Conservation (phyloP, 1,140 invertebrate genomes). For the Ceratosolen fusciceps region DNA sequence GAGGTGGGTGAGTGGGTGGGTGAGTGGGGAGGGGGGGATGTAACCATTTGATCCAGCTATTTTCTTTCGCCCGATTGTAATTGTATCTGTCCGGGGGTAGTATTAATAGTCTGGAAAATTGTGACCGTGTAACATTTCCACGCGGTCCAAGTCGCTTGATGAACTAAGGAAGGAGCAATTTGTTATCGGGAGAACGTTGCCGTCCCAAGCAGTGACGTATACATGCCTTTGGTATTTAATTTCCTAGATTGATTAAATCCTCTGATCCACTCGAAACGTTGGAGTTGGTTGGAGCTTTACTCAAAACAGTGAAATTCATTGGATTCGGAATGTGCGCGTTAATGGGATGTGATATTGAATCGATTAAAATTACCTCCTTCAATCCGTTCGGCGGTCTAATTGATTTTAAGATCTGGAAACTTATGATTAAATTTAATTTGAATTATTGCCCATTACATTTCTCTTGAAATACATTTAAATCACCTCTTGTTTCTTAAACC, state of each 20-base stretch:
- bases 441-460: no score
- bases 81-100: not conserved
- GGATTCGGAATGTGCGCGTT: no score
- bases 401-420: not conserved
- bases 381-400: not conserved
- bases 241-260: not conserved
- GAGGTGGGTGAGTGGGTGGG: no score
- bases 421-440: no score
- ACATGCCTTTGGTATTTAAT: not conserved
- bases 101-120: not conserved
- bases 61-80: not conserved
- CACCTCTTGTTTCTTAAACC: no score
- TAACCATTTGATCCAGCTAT: not conserved
- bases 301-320: not conserved
- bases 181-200: not conserved
- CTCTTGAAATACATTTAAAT: no score
- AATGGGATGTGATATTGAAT: not conserved
- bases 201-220: conserved; percentile 11
- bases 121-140: not conserved
- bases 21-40: no score
- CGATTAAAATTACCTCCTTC: not conserved
- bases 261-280: no score
- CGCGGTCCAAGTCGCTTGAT: not conserved
- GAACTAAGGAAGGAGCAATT: conserved; percentile 11
- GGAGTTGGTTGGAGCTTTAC: not conserved